Percentiles rank a stretch among this genome's conserved stretches.
phyloP scores from a whole-genome alignment of 2,888 invertebrate species.

The Lampropteryx suffumata region DNA sequence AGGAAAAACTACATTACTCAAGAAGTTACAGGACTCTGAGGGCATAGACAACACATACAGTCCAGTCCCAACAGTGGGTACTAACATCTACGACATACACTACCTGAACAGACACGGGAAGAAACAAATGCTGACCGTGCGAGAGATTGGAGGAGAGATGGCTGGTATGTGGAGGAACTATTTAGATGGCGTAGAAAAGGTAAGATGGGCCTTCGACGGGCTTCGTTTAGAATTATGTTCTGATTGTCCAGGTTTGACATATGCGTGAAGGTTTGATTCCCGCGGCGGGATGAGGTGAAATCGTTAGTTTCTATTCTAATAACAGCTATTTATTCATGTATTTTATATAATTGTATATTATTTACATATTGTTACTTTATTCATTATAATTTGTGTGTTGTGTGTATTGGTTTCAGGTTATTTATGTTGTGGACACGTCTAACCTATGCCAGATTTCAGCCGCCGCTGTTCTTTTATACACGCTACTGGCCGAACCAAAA shows the following conservation, averaged over 20 bases:
- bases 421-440: constrained; percentile 92
- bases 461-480: constrained; percentile 91
- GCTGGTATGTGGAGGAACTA: constrained; percentile 92
- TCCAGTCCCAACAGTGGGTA: constrained; percentile 91
- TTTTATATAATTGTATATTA: no score
- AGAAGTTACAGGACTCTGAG: constrained; percentile 87
- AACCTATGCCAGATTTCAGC: constrained; percentile 94
- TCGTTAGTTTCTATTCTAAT: no score
- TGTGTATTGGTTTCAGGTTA: constrained; percentile 67
- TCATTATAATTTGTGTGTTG: neutral
- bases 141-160: constrained; percentile 92
- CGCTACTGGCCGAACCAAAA: constrained; percentile 88
- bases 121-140: constrained; percentile 81
- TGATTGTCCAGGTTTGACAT: no score
- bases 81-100: constrained; percentile 87
- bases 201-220: no score
- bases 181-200: constrained; percentile 85
- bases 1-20: constrained; percentile 91
- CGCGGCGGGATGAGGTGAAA: neutral
- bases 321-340: no score
- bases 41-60: constrained; percentile 89
- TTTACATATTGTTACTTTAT: neutral
- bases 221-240: no score
- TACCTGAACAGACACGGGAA: constrained; percentile 76
- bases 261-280: neutral